phyloP scores from a whole-genome alignment of 2,888 invertebrate genomes.

The Escarpia spicata region DNA sequence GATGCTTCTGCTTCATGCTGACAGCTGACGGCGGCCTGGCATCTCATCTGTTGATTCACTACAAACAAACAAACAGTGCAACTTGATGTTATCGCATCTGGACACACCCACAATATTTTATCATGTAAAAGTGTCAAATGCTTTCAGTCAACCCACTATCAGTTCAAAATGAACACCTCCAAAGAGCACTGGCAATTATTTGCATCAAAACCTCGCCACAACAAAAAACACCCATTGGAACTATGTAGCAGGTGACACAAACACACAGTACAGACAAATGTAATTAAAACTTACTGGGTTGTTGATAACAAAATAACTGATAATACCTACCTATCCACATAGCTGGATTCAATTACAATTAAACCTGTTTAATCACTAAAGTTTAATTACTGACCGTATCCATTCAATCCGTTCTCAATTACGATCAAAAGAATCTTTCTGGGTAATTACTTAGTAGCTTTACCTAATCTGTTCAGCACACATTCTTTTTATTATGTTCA shows the following conservation, averaged over 20 bases:
- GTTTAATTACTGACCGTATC: neutral
- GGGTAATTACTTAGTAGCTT: neutral
- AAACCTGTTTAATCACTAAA: neutral
- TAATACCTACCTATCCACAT: neutral
- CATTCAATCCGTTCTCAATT: neutral
- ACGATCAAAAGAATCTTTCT: neutral
- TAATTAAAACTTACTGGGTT: neutral
- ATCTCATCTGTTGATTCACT: constrained; percentile 16
- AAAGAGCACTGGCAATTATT: neutral
- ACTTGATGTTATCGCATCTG: neutral
- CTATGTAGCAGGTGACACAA: neutral
- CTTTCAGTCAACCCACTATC: neutral
- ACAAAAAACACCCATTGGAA: neutral
- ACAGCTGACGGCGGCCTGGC: neutral
- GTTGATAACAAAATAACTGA: neutral
- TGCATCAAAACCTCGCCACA: neutral
- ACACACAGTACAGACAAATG: neutral
- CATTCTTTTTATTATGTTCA: neutral
- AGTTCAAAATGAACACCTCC: neutral
- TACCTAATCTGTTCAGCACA: neutral
- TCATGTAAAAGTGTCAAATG: neutral
- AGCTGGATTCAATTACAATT: neutral
- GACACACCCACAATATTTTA: neutral
- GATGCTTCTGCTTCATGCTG: neutral
- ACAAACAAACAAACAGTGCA: neutral